Conservation (phyloP, 1,140 invertebrate species). For the Drosophila tsacasi region DNA sequence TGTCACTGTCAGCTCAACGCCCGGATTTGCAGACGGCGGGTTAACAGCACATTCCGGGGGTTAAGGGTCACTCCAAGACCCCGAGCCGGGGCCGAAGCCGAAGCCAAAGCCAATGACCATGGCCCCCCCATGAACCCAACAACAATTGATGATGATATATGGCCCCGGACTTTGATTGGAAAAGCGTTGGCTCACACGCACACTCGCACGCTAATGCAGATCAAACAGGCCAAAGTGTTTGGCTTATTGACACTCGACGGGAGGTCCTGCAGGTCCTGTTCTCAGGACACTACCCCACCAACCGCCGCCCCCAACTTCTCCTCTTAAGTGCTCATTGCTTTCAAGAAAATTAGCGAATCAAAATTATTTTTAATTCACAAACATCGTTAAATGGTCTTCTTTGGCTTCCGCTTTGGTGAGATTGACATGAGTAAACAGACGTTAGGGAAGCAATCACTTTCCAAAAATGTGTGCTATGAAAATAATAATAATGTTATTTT, state of each 20-base stretch:
- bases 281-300: neutral
- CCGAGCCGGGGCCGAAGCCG: neutral
- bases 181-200: conserved; percentile 31
- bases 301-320: neutral
- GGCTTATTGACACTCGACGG: conserved; percentile 65
- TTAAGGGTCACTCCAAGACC: conserved; percentile 9
- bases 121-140: conserved; percentile 37
- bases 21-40: conserved; percentile 44
- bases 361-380: conserved; percentile 48
- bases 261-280: conserved; percentile 7
- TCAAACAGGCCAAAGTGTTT: conserved; percentile 46
- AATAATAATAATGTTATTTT: conserved; percentile 75
- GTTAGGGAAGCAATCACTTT: neutral
- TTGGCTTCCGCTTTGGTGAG: neutral
- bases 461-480: conserved; percentile 12
- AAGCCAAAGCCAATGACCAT: conserved; percentile 38
- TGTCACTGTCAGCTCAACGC: conserved; percentile 68
- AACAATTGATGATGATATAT: conserved; percentile 73
- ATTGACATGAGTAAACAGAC: conserved; percentile 20
- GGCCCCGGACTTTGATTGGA: conserved; percentile 39
- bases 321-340: conserved; percentile 34
- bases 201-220: conserved; percentile 28
- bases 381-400: conserved; percentile 19
- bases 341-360: conserved; percentile 52
- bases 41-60: conserved; percentile 27